phyloP scores from a whole-genome alignment of 2,113 vertebrate genomes.

The Murina feae region DNA sequence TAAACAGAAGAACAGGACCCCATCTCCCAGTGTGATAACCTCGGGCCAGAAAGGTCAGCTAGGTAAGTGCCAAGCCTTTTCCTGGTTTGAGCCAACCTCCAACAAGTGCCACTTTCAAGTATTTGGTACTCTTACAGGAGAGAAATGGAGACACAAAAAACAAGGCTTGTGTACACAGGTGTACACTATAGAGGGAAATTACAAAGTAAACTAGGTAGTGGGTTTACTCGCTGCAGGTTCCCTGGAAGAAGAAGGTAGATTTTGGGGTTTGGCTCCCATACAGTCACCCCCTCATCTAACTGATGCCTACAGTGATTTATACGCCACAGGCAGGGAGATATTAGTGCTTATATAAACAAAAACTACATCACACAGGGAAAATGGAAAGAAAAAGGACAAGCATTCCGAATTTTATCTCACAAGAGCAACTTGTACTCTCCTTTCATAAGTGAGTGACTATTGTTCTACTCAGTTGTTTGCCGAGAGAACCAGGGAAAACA shows the following conservation, averaged over 20 bases:
- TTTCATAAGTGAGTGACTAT: neutral
- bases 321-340: neutral
- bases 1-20: slow-evolving; percentile 8
- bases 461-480: neutral
- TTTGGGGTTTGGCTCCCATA: neutral
- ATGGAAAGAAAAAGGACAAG: neutral
- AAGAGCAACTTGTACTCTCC: neutral
- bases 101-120: neutral
- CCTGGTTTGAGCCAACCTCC: neutral
- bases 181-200: neutral
- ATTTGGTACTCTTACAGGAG: neutral
- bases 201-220: neutral
- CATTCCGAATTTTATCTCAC: neutral
- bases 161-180: neutral
- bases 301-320: neutral
- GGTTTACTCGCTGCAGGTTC: neutral
- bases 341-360: slow-evolving; percentile 4
- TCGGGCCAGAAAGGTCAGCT: neutral
- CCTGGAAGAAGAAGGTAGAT: neutral
- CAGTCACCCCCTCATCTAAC: neutral
- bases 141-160: slow-evolving; percentile 13
- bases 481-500: neutral
- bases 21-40: neutral
- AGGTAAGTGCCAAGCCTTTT: neutral
- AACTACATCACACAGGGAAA: neutral